These are phyloP conservation scores for Oasisia sp. DNA, from an alignment of 2,888 invertebrate genomes.

Conservation along the genomic window DNA sequence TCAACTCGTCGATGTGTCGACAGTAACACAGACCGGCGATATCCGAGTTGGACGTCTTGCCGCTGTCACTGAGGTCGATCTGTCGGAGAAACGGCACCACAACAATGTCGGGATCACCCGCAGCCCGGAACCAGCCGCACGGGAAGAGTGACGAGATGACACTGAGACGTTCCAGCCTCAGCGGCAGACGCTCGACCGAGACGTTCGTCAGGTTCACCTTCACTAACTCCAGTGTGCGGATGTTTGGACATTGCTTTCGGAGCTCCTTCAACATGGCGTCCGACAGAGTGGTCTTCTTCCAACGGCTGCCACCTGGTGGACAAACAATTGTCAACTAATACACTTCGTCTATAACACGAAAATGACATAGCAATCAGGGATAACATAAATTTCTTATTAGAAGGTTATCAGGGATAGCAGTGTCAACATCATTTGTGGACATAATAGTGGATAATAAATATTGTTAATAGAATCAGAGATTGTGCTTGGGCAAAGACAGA, in stretches of 20 bases:
- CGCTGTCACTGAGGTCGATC: conserved; percentile 14
- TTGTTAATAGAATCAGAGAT: too few species aligned
- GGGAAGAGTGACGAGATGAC: background rate
- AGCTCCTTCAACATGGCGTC: conserved; percentile 54
- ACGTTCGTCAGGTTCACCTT: conserved; percentile 34
- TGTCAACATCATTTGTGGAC: too few species aligned
- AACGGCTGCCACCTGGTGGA: conserved; percentile 41
- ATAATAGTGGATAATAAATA: too few species aligned
- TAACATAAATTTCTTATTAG: too few species aligned
- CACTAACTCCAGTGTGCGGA: conserved; percentile 44
- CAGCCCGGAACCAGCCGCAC: background rate
- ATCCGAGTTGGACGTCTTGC: conserved; percentile 18
- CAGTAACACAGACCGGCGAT: background rate
- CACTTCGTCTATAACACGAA: background rate
- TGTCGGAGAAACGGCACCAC: background rate
- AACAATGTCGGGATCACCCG: background rate
- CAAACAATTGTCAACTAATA: conserved; percentile 25
- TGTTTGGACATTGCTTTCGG: conserved; percentile 50
- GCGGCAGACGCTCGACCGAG: conserved; percentile 7
- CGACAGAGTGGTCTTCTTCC: conserved; percentile 49
- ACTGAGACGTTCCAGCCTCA: background rate
- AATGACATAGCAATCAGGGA: too few species aligned
- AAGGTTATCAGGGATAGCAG: too few species aligned
- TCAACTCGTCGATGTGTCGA: background rate
- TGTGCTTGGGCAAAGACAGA: too few species aligned